Evolutionary conservation across 2,113 vertebrate genomes (phyloP).

Genomic region (Cygnus buccinator): DNA sequence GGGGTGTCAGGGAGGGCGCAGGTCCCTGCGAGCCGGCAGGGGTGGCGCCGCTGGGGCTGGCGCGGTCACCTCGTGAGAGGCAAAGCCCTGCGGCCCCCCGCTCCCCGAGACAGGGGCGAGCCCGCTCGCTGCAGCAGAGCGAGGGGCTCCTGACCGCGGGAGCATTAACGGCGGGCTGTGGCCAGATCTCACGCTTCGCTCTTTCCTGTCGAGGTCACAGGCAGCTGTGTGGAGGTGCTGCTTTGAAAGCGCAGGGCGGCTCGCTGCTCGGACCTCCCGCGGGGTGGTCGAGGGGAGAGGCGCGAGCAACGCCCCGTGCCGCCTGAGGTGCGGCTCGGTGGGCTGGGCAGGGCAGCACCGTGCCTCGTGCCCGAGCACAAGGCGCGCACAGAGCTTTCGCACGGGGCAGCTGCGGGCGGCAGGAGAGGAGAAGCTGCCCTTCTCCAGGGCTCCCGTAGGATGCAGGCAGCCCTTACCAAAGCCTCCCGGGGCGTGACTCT

Average conservation of each 20-base stretch:
- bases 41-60: accelerated
- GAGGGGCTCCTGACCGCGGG: accelerated
- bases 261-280: neutral
- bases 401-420: neutral
- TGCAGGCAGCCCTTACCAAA: neutral
- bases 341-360: neutral
- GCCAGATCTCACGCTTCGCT: neutral
- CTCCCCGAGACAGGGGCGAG: neutral
- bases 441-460: neutral
- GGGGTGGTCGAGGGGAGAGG: neutral
- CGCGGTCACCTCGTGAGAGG: accelerated
- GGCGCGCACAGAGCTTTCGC: neutral
- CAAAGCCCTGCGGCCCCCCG: accelerated
- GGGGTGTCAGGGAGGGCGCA: neutral
- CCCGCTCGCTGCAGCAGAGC: accelerated
- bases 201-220: neutral
- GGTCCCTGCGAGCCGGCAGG: neutral
- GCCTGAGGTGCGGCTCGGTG: neutral
- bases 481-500: neutral
- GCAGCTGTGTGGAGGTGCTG: neutral
- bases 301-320: neutral
- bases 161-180: accelerated
- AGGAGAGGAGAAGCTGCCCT: neutral
- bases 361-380: neutral
- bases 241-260: neutral